Evolutionary conservation across 1,140 invertebrate species (phyloP).

Genomic region (Conopomorpha cramerella): DNA sequence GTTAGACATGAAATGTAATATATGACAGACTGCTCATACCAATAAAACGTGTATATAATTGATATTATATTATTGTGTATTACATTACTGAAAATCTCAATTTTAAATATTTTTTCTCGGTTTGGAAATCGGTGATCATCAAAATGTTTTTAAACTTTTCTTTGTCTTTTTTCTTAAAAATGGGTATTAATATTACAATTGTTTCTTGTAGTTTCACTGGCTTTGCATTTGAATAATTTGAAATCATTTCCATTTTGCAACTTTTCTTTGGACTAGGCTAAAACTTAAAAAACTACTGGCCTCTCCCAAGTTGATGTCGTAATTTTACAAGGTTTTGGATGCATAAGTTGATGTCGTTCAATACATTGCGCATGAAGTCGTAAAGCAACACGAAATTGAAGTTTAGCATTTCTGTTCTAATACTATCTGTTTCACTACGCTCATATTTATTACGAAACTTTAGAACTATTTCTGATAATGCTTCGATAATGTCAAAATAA

Average conservation of each 20-base stretch:
- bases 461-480: slow-evolving; percentile 7
- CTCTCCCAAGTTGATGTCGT: too few species aligned
- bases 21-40: too few species aligned
- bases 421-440: slow-evolving; percentile 10
- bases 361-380: slow-evolving; percentile 7
- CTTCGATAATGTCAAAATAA: slow-evolving; percentile 5
- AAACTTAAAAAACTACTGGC: too few species aligned
- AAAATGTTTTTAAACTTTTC: neutral
- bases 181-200: neutral
- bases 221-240: slow-evolving; percentile 1
- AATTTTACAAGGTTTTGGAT: slow-evolving; percentile 5
- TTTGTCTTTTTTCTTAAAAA: slow-evolving; percentile 1
- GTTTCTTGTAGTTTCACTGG: neutral
- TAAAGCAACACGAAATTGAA: slow-evolving; percentile 10
- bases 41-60: neutral
- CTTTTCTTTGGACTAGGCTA: neutral
- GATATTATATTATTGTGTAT: too few species aligned
- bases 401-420: slow-evolving; percentile 11
- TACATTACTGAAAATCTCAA: too few species aligned
- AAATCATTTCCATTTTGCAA: neutral
- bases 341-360: slow-evolving; percentile 11
- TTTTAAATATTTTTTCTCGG: too few species aligned
- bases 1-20: neutral
- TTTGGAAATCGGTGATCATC: neutral
- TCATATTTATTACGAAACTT: slow-evolving; percentile 9